These are phyloP conservation scores for Axis porcinus DNA, from an alignment of 2,113 vertebrate genomes.

Conservation along the genomic window DNA sequence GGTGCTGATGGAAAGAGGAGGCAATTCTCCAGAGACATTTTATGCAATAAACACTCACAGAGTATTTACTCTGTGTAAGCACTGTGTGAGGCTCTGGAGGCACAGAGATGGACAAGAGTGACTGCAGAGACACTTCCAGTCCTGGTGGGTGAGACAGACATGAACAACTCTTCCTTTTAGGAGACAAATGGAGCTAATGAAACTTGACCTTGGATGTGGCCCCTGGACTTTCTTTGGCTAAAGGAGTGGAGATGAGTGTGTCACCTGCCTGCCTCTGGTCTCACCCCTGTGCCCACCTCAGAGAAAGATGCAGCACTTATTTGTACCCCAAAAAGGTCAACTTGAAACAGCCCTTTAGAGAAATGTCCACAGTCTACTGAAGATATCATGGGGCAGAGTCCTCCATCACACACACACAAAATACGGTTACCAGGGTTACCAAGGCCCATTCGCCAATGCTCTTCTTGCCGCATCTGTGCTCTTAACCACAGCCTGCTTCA, in stretches of 20 bases:
- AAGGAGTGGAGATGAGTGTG: not conserved
- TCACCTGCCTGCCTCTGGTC: not conserved
- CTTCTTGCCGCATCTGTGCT: not conserved
- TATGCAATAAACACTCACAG: not conserved
- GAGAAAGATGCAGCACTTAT: not conserved
- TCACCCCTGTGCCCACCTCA: not conserved
- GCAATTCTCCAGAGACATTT: not conserved
- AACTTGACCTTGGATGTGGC: not conserved
- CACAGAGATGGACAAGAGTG: not conserved
- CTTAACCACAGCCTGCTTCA: not conserved
- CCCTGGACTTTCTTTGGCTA: not conserved
- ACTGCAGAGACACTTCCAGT: not conserved
- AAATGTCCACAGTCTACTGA: not conserved
- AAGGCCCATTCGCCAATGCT: accelerated
- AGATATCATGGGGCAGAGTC: accelerated
- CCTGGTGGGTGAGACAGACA: not conserved
- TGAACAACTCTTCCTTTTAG: not conserved
- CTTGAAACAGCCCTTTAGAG: not conserved
- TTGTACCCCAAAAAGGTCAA: not conserved
- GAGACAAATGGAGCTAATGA: not conserved
- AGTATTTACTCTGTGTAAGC: not conserved
- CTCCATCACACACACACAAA: accelerated
- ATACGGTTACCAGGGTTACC: not conserved
- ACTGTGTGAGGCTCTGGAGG: not conserved
- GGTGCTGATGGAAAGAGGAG: not conserved